These are phyloP conservation scores for Chaenocephalus aceratus DNA, from an alignment of 2,113 vertebrate species.

Conservation along the genomic window DNA sequence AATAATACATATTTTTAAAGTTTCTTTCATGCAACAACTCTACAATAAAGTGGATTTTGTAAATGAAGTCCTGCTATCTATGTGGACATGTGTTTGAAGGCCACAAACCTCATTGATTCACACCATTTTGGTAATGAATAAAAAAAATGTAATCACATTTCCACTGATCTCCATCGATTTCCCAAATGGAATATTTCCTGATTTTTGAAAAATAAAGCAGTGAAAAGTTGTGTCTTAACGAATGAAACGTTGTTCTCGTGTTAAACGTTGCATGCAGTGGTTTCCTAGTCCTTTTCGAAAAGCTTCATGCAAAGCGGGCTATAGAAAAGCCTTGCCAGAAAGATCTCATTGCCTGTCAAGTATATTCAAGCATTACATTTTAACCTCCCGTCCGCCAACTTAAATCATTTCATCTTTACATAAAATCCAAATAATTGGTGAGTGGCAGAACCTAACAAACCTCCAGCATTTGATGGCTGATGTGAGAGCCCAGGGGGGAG, in stretches of 20 bases:
- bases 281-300: conserved; percentile 47
- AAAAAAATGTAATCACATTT: conserved; percentile 52
- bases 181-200: conserved; percentile 43
- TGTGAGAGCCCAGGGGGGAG: conserved; percentile 76
- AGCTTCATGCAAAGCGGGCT: conserved; percentile 42
- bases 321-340: conserved; percentile 55
- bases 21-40: conserved; percentile 16
- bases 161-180: conserved; percentile 45
- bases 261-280: conserved; percentile 49
- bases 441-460: conserved; percentile 78
- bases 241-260: conserved; percentile 36
- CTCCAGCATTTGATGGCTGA: conserved; percentile 76
- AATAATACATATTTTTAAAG: background rate
- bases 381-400: conserved; percentile 71
- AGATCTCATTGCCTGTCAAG: conserved; percentile 78
- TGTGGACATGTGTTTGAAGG: conserved; percentile 50
- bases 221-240: background rate
- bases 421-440: conserved; percentile 86
- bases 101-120: conserved; percentile 41
- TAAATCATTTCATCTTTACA: conserved; percentile 84
- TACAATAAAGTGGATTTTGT: conserved; percentile 17
- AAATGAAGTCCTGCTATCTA: conserved; percentile 37
- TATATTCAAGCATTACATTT: conserved; percentile 69
- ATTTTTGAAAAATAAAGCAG: conserved; percentile 35
- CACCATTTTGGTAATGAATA: conserved; percentile 38